These are phyloP conservation scores for Neolamprologus variostigma DNA, from an alignment of 2,113 vertebrate genomes.

Conservation along the genomic window DNA sequence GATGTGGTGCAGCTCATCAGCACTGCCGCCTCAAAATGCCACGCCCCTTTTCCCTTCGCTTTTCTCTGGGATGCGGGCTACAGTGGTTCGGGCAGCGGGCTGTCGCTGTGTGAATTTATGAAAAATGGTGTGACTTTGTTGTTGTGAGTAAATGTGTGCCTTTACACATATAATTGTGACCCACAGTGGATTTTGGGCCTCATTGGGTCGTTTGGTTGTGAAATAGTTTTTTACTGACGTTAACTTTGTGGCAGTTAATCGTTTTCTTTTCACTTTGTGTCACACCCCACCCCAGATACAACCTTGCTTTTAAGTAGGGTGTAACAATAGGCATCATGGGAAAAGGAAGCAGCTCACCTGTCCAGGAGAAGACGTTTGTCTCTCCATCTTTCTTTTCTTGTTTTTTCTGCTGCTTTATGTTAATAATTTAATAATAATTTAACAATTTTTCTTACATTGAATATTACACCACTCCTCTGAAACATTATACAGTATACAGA, in stretches of 20 bases:
- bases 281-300: neutral
- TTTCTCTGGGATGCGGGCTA: neutral
- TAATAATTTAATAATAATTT: neutral
- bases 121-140: rapidly evolving
- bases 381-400: neutral
- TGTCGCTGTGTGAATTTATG: neutral
- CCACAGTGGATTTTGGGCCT: neutral
- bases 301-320: neutral
- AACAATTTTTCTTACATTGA: neutral
- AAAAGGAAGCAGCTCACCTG: neutral
- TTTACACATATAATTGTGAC: rapidly evolving
- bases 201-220: rapidly evolving
- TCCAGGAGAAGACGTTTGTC: neutral
- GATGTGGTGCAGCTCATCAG: rapidly evolving
- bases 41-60: rapidly evolving
- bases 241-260: rapidly evolving
- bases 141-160: rapidly evolving
- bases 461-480: neutral
- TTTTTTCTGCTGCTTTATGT: neutral
- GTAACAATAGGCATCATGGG: neutral
- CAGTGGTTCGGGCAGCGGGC: rapidly evolving
- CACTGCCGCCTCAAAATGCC: rapidly evolving
- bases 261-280: neutral
- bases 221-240: neutral
- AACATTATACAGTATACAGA: neutral